Base-by-base conservation (phyloP, 2,113 vertebrate genomes). In the Sphyrna mokarran region DNA sequence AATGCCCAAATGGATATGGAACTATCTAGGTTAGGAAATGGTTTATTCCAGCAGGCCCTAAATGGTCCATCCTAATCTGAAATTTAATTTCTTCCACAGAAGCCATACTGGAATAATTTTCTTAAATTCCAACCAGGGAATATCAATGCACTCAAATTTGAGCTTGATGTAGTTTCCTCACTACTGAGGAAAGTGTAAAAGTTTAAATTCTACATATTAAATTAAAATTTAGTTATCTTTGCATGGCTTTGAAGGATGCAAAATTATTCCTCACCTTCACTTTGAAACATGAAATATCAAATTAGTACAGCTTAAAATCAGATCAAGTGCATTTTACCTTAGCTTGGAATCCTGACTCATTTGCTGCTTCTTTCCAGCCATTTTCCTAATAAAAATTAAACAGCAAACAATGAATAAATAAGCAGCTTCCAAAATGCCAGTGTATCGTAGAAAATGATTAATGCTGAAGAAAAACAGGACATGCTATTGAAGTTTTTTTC, bases 331-430 rank as follows among this genome's bases (percentile, higher is more conserved):
- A 95, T n/a, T 66, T 96, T 98, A 99, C 99, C 98, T 99, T 99
- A 33, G 98, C 97, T 96, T 99, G 99, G 97, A 99, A 99, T 95
- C 98, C 99, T 37, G 98, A 99, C 96, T 99, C 99, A 97, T 98
- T 98, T 95, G 99, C 98, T 43, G 97, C 97, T 96, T 99, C 99
- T 96, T 98, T 99, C 99, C 99, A 99, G 96, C 98, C 98, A 91
- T 97, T 97, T 97, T 99, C 99, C 99, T 99, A 97, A 96, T 97
- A 96, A 97, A 54, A 7, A 93, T 93, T 93, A 66, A 89, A 96
- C 97, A 37, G n/a, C 94, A 95, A 96, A 96, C 29, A 95, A 96
- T 37, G 96, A 63, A 20, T 37, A 96, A 63, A 20, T 0, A 37
- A 78, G 11, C 5, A 70, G 58, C 61, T 96, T 54, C 78, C 22